Evolutionary conservation across 2,888 invertebrate genomes (phyloP), one percentile per base, ranked within the genome.

Genomic region (Meloe dianella): DNA sequence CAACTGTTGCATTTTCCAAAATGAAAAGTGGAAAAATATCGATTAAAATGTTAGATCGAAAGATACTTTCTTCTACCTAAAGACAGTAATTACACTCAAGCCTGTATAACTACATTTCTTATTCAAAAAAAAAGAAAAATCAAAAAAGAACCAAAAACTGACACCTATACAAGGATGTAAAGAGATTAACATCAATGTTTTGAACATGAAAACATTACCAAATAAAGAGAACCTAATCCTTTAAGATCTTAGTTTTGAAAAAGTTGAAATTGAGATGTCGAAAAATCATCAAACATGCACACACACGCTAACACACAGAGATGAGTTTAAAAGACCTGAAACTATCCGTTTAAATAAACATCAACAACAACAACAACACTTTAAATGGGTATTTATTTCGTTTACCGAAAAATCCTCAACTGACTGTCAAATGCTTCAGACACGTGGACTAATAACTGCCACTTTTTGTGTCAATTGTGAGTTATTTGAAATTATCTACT

Each of bases 401-500:
- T 47, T 47, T 22, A 22, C 8, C 1, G 10, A 22, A 47, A 47
- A 20, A 8, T 1, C 7, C 32, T 32, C 32, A 41, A 41, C 41
- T n/a, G 8, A 41, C 47, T 47, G 47, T 47, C 47, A 7, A 47
- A 47, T 41, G 8, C 17, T 17, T 7, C 8, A 47, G 47, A 47
- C 47, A 47, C 47, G 47, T 47, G 47, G 47, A 47, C 47, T 20
- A 47, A 47, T 47, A 47, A 47, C 20, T 47, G 20, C 47, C 47
- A 20, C 20, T 47, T 47, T n/a, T 47, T 47, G 20, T 47, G 47
- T 20, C 47, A 47, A 47, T 47, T 9, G 20, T 47, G 5, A 22
- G 47, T 20, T 20, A 22, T 6, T n/a, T 47, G 17, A 47, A 47
- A 47, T 47, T 20, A 47, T 47, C 20, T 10, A 47, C 20, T 47